phyloP scores from a whole-genome alignment of 2,888 invertebrate genomes.

The Lissonota sp. region DNA sequence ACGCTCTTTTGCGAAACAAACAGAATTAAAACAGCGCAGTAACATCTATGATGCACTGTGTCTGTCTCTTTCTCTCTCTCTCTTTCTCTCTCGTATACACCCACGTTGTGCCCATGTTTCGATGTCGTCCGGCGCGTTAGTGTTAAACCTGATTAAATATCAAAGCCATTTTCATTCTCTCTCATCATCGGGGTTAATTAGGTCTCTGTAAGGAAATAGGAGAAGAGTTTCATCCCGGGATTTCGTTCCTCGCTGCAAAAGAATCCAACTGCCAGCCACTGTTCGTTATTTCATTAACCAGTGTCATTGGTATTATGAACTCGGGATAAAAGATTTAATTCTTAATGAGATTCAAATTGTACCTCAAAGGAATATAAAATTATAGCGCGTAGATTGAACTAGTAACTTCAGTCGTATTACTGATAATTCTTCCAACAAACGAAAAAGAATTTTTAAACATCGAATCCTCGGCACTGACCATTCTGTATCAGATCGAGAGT shows the following conservation, averaged over 20 bases:
- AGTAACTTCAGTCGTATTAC: too few relatives aligned
- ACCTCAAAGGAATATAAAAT: too few relatives aligned
- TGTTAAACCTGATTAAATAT: slow-evolving; percentile 82
- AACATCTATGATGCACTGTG: slow-evolving; percentile 37
- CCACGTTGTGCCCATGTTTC: slow-evolving; percentile 4
- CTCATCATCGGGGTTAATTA: slow-evolving; percentile 57
- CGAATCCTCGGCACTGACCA: too few relatives aligned
- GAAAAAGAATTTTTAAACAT: too few relatives aligned
- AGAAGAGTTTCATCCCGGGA: slow-evolving; percentile 18
- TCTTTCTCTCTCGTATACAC: slow-evolving; percentile 55
- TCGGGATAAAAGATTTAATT: slow-evolving; percentile 7
- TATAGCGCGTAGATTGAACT: too few relatives aligned
- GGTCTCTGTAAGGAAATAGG: slow-evolving; percentile 29
- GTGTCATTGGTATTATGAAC: slow-evolving; percentile 3
- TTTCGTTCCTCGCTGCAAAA: slow-evolving; percentile 14
- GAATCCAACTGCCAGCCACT: slow-evolving; percentile 1
- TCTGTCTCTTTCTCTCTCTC: slow-evolving; percentile 1
- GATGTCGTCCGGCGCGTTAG: slow-evolving; percentile 64
- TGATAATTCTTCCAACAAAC: too few relatives aligned
- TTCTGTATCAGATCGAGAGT: too few relatives aligned
- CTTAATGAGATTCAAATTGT: slow-evolving; percentile 17
- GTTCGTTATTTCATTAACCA: slow-evolving; percentile 17
- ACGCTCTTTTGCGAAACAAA: slow-evolving; percentile 77
- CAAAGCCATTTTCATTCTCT: slow-evolving; percentile 74
- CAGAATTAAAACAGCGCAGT: slow-evolving; percentile 78